Evolutionary conservation across 2,113 vertebrate genomes (phyloP).

Genomic region (Phaethornis superciliosus): DNA sequence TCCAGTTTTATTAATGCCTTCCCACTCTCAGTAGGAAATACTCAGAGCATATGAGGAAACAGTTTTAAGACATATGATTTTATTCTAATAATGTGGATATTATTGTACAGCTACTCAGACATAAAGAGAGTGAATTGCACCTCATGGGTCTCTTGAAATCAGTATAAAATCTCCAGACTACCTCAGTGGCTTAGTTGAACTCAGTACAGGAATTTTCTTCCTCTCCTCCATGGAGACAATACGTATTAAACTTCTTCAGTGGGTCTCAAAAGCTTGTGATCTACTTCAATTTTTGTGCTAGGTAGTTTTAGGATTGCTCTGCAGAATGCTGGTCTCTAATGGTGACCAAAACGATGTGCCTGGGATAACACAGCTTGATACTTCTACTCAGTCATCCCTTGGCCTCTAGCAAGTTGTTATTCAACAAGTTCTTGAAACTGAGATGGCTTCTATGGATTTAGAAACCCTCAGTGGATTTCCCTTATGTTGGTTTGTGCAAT

Average conservation of each 20-base stretch:
- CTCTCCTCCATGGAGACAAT: background rate
- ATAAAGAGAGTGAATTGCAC: conserved; percentile 39
- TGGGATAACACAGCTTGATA: background rate
- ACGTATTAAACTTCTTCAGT: conserved; percentile 4
- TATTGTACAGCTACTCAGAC: conserved; percentile 41
- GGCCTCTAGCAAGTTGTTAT: background rate
- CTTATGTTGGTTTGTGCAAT: background rate
- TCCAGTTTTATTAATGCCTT: conserved; percentile 59
- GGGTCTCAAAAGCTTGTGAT: background rate
- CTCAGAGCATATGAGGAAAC: conserved; percentile 44
- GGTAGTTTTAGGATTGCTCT: background rate
- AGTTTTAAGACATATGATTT: conserved; percentile 53
- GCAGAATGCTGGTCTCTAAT: background rate
- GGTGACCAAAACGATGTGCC: conserved; percentile 11
- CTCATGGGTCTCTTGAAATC: conserved; percentile 44
- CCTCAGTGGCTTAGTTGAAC: conserved; percentile 16
- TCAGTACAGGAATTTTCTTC: background rate
- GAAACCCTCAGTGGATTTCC: background rate
- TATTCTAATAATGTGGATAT: conserved; percentile 53
- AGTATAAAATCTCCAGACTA: conserved; percentile 38
- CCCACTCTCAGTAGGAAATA: conserved; percentile 53
- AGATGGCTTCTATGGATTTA: background rate
- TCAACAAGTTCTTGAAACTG: background rate
- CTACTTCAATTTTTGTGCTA: background rate
- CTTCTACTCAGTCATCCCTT: background rate